These are phyloP conservation scores for Harpalus rufipes DNA, from an alignment of 2,888 invertebrate species.

Conservation along the genomic window DNA sequence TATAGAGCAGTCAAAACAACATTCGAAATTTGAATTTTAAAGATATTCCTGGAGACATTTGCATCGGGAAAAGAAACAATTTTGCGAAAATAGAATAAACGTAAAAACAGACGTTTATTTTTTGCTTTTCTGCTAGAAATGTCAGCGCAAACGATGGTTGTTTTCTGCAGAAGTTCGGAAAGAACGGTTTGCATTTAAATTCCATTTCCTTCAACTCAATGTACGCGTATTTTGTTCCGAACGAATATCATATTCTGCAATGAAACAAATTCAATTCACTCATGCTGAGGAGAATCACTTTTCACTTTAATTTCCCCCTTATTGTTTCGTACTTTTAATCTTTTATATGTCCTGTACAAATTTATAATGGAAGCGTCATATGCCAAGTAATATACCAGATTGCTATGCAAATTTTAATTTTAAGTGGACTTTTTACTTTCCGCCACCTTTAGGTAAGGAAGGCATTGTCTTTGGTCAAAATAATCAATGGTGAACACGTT, in stretches of 20 bases:
- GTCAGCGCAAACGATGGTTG: constrained; percentile 62
- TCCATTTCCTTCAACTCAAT: constrained; percentile 50
- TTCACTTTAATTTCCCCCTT: constrained; percentile 34
- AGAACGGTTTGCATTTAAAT: constrained; percentile 64
- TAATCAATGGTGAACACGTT: no score
- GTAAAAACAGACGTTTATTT: constrained; percentile 62
- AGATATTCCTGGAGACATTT: constrained; percentile 63
- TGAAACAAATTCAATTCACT: constrained; percentile 56
- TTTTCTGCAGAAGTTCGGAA: constrained; percentile 62
- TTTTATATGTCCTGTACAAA: no score
- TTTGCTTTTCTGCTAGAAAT: constrained; percentile 62
- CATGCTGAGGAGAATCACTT: constrained; percentile 28
- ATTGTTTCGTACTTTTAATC: constrained; percentile 43
- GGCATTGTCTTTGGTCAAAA: no score
- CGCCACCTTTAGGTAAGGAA: no score
- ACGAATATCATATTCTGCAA: constrained; percentile 50
- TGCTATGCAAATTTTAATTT: no score
- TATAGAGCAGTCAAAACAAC: constrained; percentile 65
- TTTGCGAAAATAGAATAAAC: constrained; percentile 65
- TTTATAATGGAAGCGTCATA: no score
- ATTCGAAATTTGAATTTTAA: constrained; percentile 65
- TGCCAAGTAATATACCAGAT: no score
- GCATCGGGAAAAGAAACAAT: constrained; percentile 64
- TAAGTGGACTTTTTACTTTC: no score
- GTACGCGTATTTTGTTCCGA: constrained; percentile 52